Base-by-base conservation (phyloP, 2,113 vertebrate genomes). In the Athene cunicularia region DNA sequence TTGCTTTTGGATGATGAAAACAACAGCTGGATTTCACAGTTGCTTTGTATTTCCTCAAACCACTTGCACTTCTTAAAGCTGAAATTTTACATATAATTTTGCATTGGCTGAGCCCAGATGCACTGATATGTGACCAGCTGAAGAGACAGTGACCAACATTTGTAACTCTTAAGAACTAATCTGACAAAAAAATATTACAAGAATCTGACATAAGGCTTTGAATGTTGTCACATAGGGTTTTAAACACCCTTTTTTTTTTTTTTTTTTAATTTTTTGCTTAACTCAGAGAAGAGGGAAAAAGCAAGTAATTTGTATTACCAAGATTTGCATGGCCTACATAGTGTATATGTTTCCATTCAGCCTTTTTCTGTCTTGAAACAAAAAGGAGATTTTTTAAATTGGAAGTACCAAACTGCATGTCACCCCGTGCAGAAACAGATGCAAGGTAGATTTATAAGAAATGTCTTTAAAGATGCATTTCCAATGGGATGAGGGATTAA, bases 51-150 rank as follows among this genome's bases (percentile, higher is more conserved):
- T 47, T 16, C 23, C 37, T 85, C 55, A 81, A 59, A 59, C 2
- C 11, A 30, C 21, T 45, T 30, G 6, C 12, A 39, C 18, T 76
- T 27, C 12, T 55, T 64, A 64, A 64, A 91, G 27, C 7, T 59
- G 21, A 35, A 77, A 72, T 59, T 88, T 68, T 70, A 16, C 10
- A 14, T 13, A 10, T 0, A 1, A 28, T 64, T 95, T 73, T 59
- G 8, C 41, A n/a, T 41, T 1, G 2, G 3, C 37, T 85, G n/a
- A 43, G 39, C 5, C 15, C 6, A n/a, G 21, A 10, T 2, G 0
- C 21, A 23, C 24, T 49, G 30, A 32, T 53, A 32, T 4, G 0
- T 19, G 6, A 11, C 18, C 26, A 75, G 14, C 18, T 20, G 4
- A 93, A 60, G 6, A n/a, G 11, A 17, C 14, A 45, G 9, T 35